Conservation (phyloP, 1,140 invertebrate species). For the Eriocheir sinensis region DNA sequence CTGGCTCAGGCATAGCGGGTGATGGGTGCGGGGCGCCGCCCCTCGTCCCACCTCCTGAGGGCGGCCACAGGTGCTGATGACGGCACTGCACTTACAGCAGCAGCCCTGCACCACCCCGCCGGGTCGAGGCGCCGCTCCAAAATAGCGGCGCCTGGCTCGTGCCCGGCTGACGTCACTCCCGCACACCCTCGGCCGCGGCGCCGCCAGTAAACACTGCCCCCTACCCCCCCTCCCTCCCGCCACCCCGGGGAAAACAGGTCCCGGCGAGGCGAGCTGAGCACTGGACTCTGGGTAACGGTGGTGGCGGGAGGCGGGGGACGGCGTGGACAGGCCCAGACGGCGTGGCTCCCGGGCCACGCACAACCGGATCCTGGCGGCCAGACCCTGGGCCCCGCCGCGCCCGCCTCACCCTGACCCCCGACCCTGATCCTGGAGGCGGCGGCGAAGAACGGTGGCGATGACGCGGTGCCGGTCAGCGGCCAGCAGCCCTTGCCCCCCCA, state of each 20-base stretch:
- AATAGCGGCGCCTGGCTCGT: conserved; percentile 65
- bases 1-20: background rate
- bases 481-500: too few relatives aligned
- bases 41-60: conserved; percentile 29
- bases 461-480: background rate
- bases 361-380: conserved; percentile 17
- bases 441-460: background rate
- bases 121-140: conserved; percentile 53
- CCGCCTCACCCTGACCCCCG: background rate
- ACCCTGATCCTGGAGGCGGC: background rate
- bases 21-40: background rate
- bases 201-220: conserved; percentile 44
- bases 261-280: background rate
- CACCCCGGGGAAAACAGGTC: background rate
- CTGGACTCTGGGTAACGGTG: background rate
- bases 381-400: background rate
- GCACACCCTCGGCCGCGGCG: conserved; percentile 24
- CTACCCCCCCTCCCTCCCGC: conserved; percentile 33
- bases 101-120: conserved; percentile 58
- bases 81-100: conserved; percentile 46
- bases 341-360: conserved; percentile 34
- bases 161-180: conserved; percentile 62
- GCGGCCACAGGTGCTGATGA: conserved; percentile 5
- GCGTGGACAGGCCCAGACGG: conserved; percentile 25
- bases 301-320: background rate